Evolutionary conservation across 2,113 vertebrate species (phyloP).

Genomic region (Dermatemys mawii): DNA sequence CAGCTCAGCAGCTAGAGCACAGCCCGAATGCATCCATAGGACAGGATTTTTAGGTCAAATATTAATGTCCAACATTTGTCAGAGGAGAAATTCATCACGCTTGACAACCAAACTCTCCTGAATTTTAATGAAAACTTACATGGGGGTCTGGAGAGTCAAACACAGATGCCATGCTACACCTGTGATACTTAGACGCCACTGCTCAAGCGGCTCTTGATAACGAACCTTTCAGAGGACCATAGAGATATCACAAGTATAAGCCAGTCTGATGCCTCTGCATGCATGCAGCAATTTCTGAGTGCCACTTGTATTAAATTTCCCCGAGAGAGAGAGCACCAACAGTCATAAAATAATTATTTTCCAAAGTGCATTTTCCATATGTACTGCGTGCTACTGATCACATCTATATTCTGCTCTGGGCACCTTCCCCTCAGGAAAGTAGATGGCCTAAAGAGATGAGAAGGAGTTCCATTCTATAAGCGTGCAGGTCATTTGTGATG

Average conservation of each 20-base stretch:
- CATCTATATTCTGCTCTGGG: slow-evolving; percentile 39
- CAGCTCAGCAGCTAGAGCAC: background rate
- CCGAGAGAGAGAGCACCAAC: slow-evolving; percentile 72
- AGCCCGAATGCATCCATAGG: background rate
- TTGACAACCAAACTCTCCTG: slow-evolving; percentile 36
- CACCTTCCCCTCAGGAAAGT: slow-evolving; percentile 68
- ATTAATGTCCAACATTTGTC: slow-evolving; percentile 1
- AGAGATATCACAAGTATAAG: slow-evolving; percentile 67
- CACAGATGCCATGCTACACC: slow-evolving; percentile 70
- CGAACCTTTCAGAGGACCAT: slow-evolving; percentile 46
- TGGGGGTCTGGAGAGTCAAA: slow-evolving; percentile 31
- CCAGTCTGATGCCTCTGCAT: slow-evolving; percentile 70
- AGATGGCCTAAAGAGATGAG: slow-evolving; percentile 66
- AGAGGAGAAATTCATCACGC: slow-evolving; percentile 17
- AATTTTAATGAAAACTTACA: slow-evolving; percentile 23
- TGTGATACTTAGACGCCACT: slow-evolving; percentile 28
- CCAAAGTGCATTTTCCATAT: slow-evolving; percentile 47
- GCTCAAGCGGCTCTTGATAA: slow-evolving; percentile 49
- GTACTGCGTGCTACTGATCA: slow-evolving; percentile 47
- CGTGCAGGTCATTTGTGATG: slow-evolving; percentile 47
- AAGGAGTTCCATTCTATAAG: slow-evolving; percentile 44
- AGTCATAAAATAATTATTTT: slow-evolving; percentile 57
- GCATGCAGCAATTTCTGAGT: slow-evolving; percentile 67
- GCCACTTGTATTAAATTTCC: slow-evolving; percentile 71
- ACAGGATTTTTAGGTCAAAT: slow-evolving; percentile 36